Evolutionary conservation across 2,113 vertebrate genomes (phyloP).

Genomic region (Oophaga pumilio): DNA sequence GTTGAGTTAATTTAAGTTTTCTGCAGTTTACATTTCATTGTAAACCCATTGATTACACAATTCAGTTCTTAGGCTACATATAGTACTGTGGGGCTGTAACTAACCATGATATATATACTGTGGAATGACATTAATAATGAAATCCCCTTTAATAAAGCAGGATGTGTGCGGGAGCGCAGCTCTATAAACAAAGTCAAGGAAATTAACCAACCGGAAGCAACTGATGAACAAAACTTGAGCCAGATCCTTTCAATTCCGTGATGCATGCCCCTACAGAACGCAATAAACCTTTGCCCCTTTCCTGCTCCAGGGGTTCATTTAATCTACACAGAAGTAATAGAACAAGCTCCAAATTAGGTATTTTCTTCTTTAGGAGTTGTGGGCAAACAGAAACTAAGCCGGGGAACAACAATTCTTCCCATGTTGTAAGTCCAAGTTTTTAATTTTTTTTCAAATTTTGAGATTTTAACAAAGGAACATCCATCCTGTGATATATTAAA

Average conservation of each 20-base stretch:
- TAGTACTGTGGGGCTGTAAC: too few species aligned
- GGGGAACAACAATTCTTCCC: too few species aligned
- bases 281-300: conserved; percentile 44
- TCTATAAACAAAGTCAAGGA: conserved; percentile 64
- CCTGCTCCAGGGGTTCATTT: not conserved
- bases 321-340: not conserved
- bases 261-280: not conserved
- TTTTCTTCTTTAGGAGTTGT: not conserved
- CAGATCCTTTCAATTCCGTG: conserved; percentile 19
- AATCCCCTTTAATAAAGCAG: conserved; percentile 60
- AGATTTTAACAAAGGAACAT: too few species aligned
- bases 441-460: too few species aligned
- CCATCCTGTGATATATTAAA: too few species aligned
- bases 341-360: not conserved
- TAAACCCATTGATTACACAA: not conserved
- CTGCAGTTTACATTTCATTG: not conserved
- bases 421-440: too few species aligned
- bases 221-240: conserved; percentile 61
- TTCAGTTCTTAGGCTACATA: not conserved
- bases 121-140: conserved; percentile 64
- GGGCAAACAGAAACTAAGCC: too few species aligned
- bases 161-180: conserved; percentile 63
- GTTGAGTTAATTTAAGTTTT: not conserved
- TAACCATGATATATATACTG: conserved; percentile 8
- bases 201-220: conserved; percentile 67